Conservation (phyloP, 2,113 vertebrate genomes). For the Podarcis raffonei region DNA sequence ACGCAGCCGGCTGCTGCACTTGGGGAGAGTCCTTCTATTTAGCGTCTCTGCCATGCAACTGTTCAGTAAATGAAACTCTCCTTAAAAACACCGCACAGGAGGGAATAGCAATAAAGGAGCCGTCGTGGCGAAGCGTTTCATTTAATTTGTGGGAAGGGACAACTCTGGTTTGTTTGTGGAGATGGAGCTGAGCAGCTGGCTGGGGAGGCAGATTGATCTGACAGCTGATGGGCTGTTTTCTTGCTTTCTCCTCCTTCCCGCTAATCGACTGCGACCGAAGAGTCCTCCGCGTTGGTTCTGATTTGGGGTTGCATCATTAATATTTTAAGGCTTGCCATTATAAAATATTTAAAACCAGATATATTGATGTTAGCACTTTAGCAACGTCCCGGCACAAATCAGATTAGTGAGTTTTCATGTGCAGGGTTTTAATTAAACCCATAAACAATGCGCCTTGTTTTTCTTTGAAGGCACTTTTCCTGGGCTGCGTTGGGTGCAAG, state of each 20-base stretch:
- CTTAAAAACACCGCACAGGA: conserved; percentile 25
- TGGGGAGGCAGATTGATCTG: background rate
- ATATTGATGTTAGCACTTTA: conserved; percentile 76
- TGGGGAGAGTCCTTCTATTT: background rate
- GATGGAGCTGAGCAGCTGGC: conserved; percentile 36
- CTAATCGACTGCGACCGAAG: conserved; percentile 43
- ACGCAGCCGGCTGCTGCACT: background rate
- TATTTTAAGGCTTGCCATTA: conserved; percentile 75
- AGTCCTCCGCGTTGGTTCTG: conserved; percentile 54
- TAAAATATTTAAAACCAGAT: conserved; percentile 82
- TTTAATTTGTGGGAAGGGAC: conserved; percentile 10
- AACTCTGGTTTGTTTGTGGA: background rate
- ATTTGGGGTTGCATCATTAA: conserved; percentile 74
- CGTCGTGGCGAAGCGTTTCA: background rate
- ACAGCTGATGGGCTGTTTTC: background rate
- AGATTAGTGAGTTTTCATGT: conserved; percentile 71
- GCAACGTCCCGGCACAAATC: conserved; percentile 67
- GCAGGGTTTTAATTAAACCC: conserved; percentile 80
- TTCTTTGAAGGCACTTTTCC: conserved; percentile 56
- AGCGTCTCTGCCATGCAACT: background rate
- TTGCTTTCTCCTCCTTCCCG: background rate
- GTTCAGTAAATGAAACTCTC: background rate
- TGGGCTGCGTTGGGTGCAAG: background rate
- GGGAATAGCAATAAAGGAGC: conserved; percentile 41
- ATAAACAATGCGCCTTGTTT: conserved; percentile 74